Evolutionary conservation across 2,113 vertebrate genomes (phyloP), one percentile per base, ranked within the genome.

Genomic region (Conger conger): DNA sequence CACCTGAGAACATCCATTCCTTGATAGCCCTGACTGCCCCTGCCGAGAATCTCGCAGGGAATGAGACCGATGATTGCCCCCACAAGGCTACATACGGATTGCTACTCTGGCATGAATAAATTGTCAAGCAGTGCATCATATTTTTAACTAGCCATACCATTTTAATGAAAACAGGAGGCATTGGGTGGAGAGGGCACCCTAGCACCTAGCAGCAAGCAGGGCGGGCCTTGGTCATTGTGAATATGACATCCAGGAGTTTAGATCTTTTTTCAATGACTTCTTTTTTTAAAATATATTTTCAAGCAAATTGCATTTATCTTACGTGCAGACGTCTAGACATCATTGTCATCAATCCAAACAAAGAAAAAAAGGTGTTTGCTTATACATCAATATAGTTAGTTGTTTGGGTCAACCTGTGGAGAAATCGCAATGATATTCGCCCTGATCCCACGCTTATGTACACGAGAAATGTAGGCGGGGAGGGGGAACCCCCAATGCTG

Each of bases 401-500:
- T 36, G 76, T 42, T 40, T 35, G 35, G 35, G 77, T 13, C 54
- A 79, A 57, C 76, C 27, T 60, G 27, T 84, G 40, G 68, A 83
- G 73, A 35, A n/a, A 83, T 79, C 53, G 30, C 83, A 33, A 16
- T 20, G 37, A 13, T n/a, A 33, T 73, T 73, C 68, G 27, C 68
- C n/a, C 68, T 20, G 36, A 63, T 53, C 76, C 53, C 37, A 79
- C 53, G 23, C 27, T 84, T n/a, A 53, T 33, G 23, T 0, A 84
- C 53, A 18, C n/a, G 35, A 45, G 33, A 40, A 83, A 9, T 73
- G 73, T 30, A 73, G 42, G 82, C 30, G 82, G 38, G 82, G 57
- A n/a, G 82, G 37, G 82, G 82, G 73, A 35, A 76, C 42, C 82
- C 82, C 42, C 68, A 30, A 20, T 35, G 82, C 82, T 40, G 30